phyloP scores from a whole-genome alignment of 23 tunicate species.

The Halocynthia aurantium region DNA sequence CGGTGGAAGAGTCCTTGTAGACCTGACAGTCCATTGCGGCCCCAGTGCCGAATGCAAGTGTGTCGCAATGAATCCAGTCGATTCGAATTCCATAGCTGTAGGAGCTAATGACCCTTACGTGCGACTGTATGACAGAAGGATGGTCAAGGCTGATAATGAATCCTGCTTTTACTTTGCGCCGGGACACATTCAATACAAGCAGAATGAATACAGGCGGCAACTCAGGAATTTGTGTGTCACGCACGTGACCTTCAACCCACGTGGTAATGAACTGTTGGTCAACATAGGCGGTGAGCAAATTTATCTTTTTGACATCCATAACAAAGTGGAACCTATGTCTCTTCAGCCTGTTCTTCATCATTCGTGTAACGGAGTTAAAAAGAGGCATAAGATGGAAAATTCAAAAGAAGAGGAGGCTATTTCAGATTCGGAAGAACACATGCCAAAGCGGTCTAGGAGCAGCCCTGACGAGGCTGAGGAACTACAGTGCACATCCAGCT shows the following conservation, averaged over 20 bases:
- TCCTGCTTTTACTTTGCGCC: constrained; percentile 51
- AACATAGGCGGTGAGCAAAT: constrained; percentile 91
- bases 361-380: not conserved
- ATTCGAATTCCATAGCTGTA: constrained; percentile 59
- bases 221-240: constrained; percentile 45
- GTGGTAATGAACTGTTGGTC: constrained; percentile 67
- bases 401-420: not conserved
- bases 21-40: constrained; percentile 37
- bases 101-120: constrained; percentile 79
- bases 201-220: constrained; percentile 22
- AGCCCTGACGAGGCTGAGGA: not conserved
- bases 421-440: not conserved
- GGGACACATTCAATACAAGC: constrained; percentile 54
- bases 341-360: not conserved
- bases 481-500: too few relatives aligned
- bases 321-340: constrained; percentile 29
- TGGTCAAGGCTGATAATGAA: constrained; percentile 26
- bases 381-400: not conserved
- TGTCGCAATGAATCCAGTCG: constrained; percentile 62
- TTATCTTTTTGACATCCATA: constrained; percentile 65
- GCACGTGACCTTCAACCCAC: constrained; percentile 46
- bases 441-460: not conserved
- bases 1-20: constrained; percentile 35
- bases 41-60: constrained; percentile 58
- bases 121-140: constrained; percentile 75